Percentiles rank a stretch among this genome's conserved stretches.
phyloP scores from a whole-genome alignment of 2,888 invertebrate genomes.

The Nudaria mundana region DNA sequence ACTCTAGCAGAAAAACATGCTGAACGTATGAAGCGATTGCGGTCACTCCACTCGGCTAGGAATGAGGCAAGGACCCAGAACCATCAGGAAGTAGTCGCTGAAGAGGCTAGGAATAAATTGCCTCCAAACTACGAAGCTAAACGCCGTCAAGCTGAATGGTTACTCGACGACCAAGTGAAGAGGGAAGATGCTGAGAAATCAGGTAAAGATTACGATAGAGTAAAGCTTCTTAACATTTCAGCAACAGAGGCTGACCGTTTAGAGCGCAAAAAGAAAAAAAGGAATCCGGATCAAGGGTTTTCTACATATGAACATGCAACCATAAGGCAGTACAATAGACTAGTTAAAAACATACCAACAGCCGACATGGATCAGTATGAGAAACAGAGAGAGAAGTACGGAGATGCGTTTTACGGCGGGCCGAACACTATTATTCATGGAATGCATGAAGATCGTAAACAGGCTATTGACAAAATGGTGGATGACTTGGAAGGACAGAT shows the following conservation, averaged over 20 bases:
- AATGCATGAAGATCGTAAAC: constrained; percentile 92
- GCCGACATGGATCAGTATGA: constrained; percentile 92
- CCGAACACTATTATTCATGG: constrained; percentile 95
- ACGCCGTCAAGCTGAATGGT: constrained; percentile 95
- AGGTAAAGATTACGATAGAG: constrained; percentile 95
- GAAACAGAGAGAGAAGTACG: constrained; percentile 91
- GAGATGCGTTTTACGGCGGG: constrained; percentile 97
- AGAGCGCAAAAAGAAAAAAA: constrained; percentile 92
- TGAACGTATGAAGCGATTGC: constrained; percentile 88
- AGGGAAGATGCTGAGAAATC: constrained; percentile 86
- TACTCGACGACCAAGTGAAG: constrained; percentile 93
- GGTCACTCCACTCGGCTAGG: constrained; percentile 87
- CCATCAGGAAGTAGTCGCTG: constrained; percentile 97
- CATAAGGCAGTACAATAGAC: constrained; percentile 92
- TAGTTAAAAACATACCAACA: constrained; percentile 91
- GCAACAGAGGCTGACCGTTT: constrained; percentile 95
- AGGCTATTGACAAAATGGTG: constrained; percentile 96
- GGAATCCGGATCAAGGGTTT: constrained; percentile 97
- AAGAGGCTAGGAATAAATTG: constrained; percentile 95
- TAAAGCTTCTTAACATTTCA: constrained; percentile 92
- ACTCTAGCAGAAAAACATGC: constrained; percentile 85
- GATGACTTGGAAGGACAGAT: constrained; percentile 96
- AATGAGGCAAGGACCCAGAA: constrained; percentile 96
- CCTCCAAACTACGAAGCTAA: constrained; percentile 97
- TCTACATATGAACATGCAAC: constrained; percentile 95